Base-by-base conservation (phyloP, 1,140 invertebrate genomes). In the Papilio aristodemus region DNA sequence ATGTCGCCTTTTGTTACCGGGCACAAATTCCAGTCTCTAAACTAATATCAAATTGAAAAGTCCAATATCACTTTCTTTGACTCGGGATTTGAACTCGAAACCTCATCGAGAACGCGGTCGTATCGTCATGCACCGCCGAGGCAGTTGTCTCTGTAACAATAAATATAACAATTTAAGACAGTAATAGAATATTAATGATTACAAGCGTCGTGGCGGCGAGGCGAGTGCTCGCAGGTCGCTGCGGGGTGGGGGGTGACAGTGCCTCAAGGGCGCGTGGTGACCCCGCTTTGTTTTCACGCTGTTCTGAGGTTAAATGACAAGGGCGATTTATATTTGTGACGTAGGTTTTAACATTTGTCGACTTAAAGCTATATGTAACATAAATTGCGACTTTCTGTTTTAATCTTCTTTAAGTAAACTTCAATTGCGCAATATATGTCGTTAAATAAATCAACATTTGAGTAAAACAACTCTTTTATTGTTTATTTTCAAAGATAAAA, bases 251-350 rank as follows among this genome's bases (percentile, higher is more conserved):
- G 2, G 14, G 43, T 17, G 13, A 50, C 13, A 7, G 43, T n/a
- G 13, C 36, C 59, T 62, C 59, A 62, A 36, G 59, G 59, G 59
- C 59, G 59, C 59, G 27, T 62, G 36, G 9, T 62, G 59, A 62
- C 59, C 59, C 59, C 59, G 11, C 57, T 58, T 58, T 58, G 57
- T 58, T 58, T 41, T 41, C 9, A 11, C 57, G n/a, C 13, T 58
- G 57, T 58, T 25, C 25, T 62, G 19, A 62, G 59, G 59, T 62
- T 62, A 62, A 62, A 4, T 62, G 27, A 60, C 58, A 60, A 60
- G 58, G 58, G 58, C 58, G 58, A 13, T 60, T 60, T 37, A 27
- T 37, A 59, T 14, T 32, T 3, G 11, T 11, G 46, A 19, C 46
- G n/a, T n/a, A 25, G 11, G 2, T 11, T 54, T 50, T 54, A 54